Base-by-base conservation (phyloP, 1,140 invertebrate genomes). In the Chironomus tepperi region DNA sequence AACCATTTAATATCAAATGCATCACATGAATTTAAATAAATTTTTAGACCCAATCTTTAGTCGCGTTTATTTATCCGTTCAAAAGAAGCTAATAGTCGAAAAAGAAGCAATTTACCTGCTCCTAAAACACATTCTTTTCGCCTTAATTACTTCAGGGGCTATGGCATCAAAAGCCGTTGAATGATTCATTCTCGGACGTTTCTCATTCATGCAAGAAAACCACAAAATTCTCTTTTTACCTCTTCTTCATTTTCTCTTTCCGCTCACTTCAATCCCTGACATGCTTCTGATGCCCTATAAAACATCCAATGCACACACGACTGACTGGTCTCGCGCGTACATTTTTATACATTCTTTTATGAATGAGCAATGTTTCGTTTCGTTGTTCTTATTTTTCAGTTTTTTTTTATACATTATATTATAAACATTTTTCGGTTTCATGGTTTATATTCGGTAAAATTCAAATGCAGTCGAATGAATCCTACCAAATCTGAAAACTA, bases 391-490 rank as follows among this genome's bases (percentile, higher is more conserved):
- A n/a, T 57, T 57, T n/a, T 47, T 47, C 43, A n/a, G n/a, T n/a
- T n/a, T n/a, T 34, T 34, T 34, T 34, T 34, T 34, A 34, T n/a
- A 34, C 24, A 34, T 34, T 34, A 2, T 34, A 34, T 1, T 34
- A 2, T 34, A n/a, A n/a, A n/a, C 5, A 34, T 34, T 34, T n/a
- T 57, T 57, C 47, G 47, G 47, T 57, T 57, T 57, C 47, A 57
- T 57, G 12, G n/a, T 12, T 57, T 57, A 34, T 57, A 57, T 57
- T 57, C 47, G 47, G n/a, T 57, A n/a, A 57, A 34, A 57, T 57
- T 57, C 47, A 57, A 57, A 57, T 57, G 47, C 47, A 57, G 47
- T 57, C 47, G 47, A 15, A 57, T 57, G 47, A 57, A 57, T 57
- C 47, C 47, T 57, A 57, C 47, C 47, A 57, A 57, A 57, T 57